Percentiles rank a stretch among this genome's conserved stretches.
Conservation (phyloP, 2,113 vertebrate species). For the Podilymbus podiceps region DNA sequence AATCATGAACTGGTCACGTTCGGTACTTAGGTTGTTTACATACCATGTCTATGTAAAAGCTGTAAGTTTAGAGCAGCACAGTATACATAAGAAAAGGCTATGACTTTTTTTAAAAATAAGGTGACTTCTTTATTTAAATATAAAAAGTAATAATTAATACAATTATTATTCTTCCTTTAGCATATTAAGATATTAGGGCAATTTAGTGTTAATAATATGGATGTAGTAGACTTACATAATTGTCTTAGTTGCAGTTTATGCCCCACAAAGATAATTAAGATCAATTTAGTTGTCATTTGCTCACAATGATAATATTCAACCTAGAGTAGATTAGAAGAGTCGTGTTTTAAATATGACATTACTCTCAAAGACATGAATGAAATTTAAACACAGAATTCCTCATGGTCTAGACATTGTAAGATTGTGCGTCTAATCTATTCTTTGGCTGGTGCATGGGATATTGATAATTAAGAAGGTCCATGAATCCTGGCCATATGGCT, state of each 20-base stretch:
- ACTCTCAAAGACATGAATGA: background rate
- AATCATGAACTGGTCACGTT: slow-evolving; percentile 25
- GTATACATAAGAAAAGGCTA: background rate
- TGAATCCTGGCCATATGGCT: background rate
- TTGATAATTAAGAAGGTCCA: background rate
- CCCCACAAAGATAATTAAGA: background rate
- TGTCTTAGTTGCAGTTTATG: background rate
- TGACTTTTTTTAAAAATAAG: background rate
- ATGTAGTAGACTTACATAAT: background rate
- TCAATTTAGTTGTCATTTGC: background rate
- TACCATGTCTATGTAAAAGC: background rate
- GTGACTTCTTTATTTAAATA: background rate
- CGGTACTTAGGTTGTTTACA: slow-evolving; percentile 26
- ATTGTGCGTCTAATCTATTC: background rate
- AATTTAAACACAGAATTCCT: background rate
- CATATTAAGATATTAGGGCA: background rate
- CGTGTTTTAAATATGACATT: background rate
- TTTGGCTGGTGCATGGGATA: background rate
- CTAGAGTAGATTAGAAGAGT: background rate
- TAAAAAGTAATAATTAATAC: background rate
- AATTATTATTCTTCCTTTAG: background rate
- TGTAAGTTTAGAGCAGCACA: background rate
- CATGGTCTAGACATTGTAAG: background rate
- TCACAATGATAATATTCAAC: background rate
- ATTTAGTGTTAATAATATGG: background rate